Conservation (phyloP, 2,113 vertebrate genomes). For the Piprites chloris region DNA sequence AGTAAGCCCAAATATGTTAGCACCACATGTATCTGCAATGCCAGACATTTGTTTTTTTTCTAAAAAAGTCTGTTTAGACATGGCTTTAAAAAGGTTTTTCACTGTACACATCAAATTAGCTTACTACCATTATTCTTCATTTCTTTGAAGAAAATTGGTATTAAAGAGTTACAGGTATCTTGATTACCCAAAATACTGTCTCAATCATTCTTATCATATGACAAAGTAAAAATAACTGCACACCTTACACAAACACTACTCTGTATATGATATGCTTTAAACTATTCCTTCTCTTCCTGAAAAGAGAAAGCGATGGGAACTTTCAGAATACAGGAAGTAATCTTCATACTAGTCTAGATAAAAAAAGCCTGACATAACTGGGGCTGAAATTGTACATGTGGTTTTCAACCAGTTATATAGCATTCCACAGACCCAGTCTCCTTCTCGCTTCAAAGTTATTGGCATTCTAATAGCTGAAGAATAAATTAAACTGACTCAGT, state of each 20-base stretch:
- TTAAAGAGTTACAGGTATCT: not conserved
- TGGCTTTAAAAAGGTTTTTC: not conserved
- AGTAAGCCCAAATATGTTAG: not conserved
- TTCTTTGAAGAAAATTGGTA: not conserved
- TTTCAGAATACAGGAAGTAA: not conserved
- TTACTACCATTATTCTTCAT: not conserved
- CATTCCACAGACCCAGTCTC: not conserved
- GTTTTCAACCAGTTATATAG: not conserved
- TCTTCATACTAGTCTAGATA: not conserved
- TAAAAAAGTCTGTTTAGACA: not conserved
- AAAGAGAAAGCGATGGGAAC: not conserved
- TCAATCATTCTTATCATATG: not conserved
- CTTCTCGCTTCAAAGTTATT: not conserved
- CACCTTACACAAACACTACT: not conserved
- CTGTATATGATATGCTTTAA: not conserved
- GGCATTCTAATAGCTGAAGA: not conserved
- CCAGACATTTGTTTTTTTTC: not conserved
- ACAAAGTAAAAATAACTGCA: not conserved
- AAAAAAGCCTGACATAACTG: not conserved
- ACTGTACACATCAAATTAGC: not conserved
- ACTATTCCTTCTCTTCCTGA: not conserved
- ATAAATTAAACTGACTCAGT: not conserved
- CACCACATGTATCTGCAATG: not conserved
- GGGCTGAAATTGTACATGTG: not conserved
- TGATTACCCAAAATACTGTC: not conserved